These are phyloP conservation scores for Okamejei kenojei DNA, from an alignment of 2,797 vertebrate species.

Conservation along the genomic window DNA sequence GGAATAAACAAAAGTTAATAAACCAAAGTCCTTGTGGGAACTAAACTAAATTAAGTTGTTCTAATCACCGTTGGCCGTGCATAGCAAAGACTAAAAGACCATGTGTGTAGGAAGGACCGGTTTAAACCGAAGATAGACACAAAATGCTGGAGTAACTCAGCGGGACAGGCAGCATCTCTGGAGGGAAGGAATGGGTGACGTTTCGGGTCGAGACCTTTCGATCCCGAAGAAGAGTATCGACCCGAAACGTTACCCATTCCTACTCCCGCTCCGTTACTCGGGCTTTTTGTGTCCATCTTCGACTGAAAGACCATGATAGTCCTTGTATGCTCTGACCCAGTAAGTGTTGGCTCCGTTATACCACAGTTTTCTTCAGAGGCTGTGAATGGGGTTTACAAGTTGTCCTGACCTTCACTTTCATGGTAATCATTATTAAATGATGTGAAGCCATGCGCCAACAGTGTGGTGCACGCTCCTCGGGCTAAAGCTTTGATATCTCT, in stretches of 20 bases:
- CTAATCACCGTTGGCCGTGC: background rate
- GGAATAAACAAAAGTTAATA: background rate
- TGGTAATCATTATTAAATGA: conserved; percentile 21
- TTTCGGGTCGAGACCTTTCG: too few species aligned
- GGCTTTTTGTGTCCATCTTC: too few species aligned
- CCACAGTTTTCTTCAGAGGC: background rate
- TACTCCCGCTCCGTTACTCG: too few species aligned
- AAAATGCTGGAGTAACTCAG: too few species aligned
- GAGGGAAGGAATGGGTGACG: too few species aligned
- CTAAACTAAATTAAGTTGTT: background rate
- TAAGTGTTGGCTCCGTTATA: background rate
- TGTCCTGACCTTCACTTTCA: background rate
- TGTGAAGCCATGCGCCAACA: background rate
- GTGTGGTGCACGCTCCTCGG: background rate
- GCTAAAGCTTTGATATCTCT: conserved; percentile 1
- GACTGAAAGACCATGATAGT: too few species aligned
- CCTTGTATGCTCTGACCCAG: background rate
- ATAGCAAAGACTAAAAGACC: background rate
- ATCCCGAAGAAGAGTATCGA: too few species aligned
- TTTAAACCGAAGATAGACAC: too few species aligned
- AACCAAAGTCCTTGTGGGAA: background rate
- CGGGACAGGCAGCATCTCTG: too few species aligned
- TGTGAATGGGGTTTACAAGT: background rate
- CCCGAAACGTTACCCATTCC: too few species aligned
- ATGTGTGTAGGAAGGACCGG: too few species aligned